phyloP scores from a whole-genome alignment of 2,797 vertebrate species.

The Kryptolebias ocellatus region DNA sequence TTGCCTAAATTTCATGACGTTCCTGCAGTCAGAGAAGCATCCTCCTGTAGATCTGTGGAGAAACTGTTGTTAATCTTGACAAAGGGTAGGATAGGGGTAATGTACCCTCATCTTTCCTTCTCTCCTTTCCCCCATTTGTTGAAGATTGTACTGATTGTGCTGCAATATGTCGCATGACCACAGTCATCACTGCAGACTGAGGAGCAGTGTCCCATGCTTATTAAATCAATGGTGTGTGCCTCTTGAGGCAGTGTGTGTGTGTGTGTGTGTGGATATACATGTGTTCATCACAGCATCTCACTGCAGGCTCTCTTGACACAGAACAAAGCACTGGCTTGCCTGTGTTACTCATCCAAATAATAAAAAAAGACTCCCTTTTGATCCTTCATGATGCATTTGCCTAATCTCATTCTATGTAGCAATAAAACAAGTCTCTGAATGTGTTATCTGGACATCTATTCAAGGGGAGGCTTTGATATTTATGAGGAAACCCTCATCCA shows the following conservation, averaged over 20 bases:
- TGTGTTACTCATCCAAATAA: constrained; percentile 51
- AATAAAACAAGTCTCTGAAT: constrained; percentile 66
- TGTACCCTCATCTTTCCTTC: constrained; percentile 16
- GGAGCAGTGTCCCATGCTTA: constrained; percentile 57
- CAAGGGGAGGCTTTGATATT: constrained; percentile 79
- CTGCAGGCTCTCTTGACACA: constrained; percentile 41
- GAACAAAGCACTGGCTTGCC: constrained; percentile 63
- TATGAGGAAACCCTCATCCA: constrained; percentile 71
- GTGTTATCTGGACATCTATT: constrained; percentile 69
- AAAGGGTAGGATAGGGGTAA: constrained; percentile 40
- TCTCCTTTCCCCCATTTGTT: constrained; percentile 38
- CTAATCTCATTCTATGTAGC: constrained; percentile 51
- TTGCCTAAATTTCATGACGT: constrained; percentile 51
- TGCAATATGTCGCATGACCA: constrained; percentile 81
- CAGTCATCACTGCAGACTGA: constrained; percentile 60
- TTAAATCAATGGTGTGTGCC: constrained; percentile 63
- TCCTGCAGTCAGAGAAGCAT: constrained; percentile 43
- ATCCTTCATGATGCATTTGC: constrained; percentile 61
- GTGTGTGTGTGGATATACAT: constrained; percentile 12
- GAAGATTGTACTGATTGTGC: constrained; percentile 72
- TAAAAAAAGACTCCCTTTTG: constrained; percentile 53
- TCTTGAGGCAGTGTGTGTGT: constrained; percentile 28
- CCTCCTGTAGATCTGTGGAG: constrained; percentile 60
- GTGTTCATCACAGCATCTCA: constrained; percentile 56
- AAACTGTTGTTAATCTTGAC: constrained; percentile 76